These are phyloP conservation scores for Dryobotodes eremita DNA, from an alignment of 2,888 invertebrate species.

Conservation along the genomic window DNA sequence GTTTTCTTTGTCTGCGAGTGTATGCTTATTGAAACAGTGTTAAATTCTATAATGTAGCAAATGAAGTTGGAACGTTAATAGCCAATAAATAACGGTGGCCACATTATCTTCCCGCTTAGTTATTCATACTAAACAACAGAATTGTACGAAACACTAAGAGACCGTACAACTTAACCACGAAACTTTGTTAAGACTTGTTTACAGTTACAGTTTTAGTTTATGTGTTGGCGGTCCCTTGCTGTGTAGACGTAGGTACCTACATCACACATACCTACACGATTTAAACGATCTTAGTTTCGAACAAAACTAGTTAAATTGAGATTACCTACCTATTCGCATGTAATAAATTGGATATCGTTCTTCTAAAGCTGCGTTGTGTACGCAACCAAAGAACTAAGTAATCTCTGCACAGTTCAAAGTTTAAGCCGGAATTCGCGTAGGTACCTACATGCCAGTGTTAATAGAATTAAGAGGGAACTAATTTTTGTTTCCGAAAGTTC, in stretches of 20 bases:
- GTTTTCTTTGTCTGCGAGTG: no score
- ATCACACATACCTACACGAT: slow-evolving; percentile 74
- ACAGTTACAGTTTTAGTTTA: slow-evolving; percentile 85
- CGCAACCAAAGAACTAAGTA: slow-evolving; percentile 50
- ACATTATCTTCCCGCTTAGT: slow-evolving; percentile 74
- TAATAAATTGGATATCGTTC: slow-evolving; percentile 62
- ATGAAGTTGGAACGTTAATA: slow-evolving; percentile 57
- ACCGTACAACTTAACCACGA: slow-evolving; percentile 84
- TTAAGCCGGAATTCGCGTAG: slow-evolving; percentile 30
- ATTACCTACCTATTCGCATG: slow-evolving; percentile 69
- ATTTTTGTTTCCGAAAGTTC: background rate
- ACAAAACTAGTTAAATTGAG: slow-evolving; percentile 75
- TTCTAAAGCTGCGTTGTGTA: slow-evolving; percentile 48
- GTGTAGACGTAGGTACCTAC: slow-evolving; percentile 72
- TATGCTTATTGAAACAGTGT: slow-evolving; percentile 55
- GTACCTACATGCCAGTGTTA: slow-evolving; percentile 20
- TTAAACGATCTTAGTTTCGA: slow-evolving; percentile 79
- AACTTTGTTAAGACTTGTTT: slow-evolving; percentile 88
- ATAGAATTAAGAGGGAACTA: slow-evolving; percentile 25
- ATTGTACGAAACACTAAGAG: slow-evolving; percentile 80
- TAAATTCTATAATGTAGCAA: slow-evolving; percentile 48
- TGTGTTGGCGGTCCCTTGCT: slow-evolving; percentile 81
- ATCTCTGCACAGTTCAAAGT: slow-evolving; percentile 44
- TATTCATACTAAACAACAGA: slow-evolving; percentile 80
- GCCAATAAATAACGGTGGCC: slow-evolving; percentile 63